A percentile compares a stretch with the other conserved stretches of the same genome.
These are phyloP conservation scores for Baronia brevicornis DNA, from an alignment of 2,888 invertebrate genomes.

Conservation along the genomic window DNA sequence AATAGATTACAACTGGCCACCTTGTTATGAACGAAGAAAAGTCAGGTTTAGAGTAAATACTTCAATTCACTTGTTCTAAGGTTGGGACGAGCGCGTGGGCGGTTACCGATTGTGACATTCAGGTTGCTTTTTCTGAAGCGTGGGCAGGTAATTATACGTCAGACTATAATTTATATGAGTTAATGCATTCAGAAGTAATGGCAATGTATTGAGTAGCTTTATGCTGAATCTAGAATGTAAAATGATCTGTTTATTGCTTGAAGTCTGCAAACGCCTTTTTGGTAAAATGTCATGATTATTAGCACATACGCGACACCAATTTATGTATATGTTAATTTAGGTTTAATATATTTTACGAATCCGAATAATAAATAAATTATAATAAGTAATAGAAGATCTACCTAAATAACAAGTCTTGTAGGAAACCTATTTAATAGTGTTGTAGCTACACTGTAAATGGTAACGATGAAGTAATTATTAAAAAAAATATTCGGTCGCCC, in stretches of 20 bases:
- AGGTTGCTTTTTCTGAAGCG: constrained; percentile 53
- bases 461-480: too few relatives aligned
- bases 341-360: too few relatives aligned
- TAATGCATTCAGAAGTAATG: constrained; percentile 42
- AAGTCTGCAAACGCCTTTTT: too few relatives aligned
- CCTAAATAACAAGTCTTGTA: too few relatives aligned
- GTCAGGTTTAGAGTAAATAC: constrained; percentile 44
- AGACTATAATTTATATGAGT: constrained; percentile 51
- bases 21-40: constrained; percentile 20
- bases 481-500: too few relatives aligned
- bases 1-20: not conserved
- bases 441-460: too few relatives aligned
- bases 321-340: too few relatives aligned
- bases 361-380: too few relatives aligned
- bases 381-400: too few relatives aligned
- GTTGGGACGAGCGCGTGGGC: constrained; percentile 38
- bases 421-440: too few relatives aligned
- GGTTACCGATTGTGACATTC: constrained; percentile 54
- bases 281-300: too few relatives aligned
- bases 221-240: constrained; percentile 14
- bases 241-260: constrained; percentile 2
- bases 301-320: too few relatives aligned
- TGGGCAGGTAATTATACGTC: constrained; percentile 64
- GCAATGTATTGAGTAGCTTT: constrained; percentile 29
- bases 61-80: constrained; percentile 43